Percentiles rank a stretch among this genome's conserved stretches.
Conservation (phyloP, 2,797 vertebrate species). For the Eulemur mongoz region DNA sequence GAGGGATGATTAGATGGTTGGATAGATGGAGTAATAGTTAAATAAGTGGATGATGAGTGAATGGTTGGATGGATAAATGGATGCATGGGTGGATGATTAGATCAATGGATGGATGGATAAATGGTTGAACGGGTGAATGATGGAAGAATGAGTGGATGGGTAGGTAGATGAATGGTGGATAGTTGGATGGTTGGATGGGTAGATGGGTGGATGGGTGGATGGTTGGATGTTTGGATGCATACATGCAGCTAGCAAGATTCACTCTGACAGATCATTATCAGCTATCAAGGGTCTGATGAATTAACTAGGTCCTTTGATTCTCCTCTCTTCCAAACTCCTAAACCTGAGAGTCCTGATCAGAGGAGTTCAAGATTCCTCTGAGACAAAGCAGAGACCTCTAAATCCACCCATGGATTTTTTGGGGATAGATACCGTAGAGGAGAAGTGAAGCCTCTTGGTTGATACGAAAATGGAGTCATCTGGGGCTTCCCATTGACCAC, state of each 20-base stretch:
- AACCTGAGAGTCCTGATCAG: not conserved
- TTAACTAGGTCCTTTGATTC: not conserved
- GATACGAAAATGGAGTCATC: not conserved
- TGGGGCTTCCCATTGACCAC: not conserved
- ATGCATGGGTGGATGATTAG: not conserved
- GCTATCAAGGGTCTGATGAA: not conserved
- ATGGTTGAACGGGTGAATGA: not conserved
- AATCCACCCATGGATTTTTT: not conserved
- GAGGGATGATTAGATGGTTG: not conserved
- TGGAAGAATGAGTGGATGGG: not conserved
- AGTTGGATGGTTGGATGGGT: not conserved
- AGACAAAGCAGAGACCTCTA: not conserved
- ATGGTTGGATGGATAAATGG: not conserved
- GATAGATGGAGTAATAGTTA: not conserved
- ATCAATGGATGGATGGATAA: not conserved
- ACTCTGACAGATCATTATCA: not conserved
- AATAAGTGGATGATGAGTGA: not conserved
- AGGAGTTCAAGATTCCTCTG: not conserved
- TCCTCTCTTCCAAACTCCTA: not conserved
- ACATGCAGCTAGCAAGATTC: not conserved
- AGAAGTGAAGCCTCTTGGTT: not conserved
- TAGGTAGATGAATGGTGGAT: not conserved
- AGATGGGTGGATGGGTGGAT: not conserved
- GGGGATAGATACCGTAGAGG: not conserved
- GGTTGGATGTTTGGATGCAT: not conserved